phyloP scores from a whole-genome alignment of 2,797 vertebrate species.

The Valencia hispanica region DNA sequence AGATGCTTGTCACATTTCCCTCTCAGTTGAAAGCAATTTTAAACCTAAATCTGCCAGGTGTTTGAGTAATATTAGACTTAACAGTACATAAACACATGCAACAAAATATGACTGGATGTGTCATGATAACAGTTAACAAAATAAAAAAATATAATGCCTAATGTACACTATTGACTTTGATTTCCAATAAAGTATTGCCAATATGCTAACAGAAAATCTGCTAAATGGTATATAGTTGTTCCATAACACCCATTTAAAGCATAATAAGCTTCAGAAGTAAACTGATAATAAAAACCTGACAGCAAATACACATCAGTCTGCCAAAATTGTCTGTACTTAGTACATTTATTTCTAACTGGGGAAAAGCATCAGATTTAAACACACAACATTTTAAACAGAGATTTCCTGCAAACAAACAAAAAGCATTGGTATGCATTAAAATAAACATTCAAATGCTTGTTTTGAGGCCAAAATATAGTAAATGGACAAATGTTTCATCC shows the following conservation, averaged over 20 bases:
- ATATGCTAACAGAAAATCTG: neutral
- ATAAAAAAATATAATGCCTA: neutral
- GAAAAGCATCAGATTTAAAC: neutral
- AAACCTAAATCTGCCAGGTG: neutral
- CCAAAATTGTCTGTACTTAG: neutral
- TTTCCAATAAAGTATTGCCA: neutral
- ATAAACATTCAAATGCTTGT: neutral
- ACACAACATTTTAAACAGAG: neutral
- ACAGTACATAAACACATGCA: neutral
- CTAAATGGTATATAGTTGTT: neutral
- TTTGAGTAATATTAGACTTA: neutral
- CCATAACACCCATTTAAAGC: neutral
- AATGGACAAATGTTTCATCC: neutral
- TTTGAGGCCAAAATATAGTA: neutral
- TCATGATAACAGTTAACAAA: neutral
- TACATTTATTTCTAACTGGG: neutral
- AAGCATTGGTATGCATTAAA: neutral
- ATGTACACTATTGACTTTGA: neutral
- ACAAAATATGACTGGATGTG: neutral
- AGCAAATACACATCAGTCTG: neutral
- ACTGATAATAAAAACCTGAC: neutral
- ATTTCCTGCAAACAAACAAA: constrained; percentile 1
- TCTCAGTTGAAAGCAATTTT: neutral
- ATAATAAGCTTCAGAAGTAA: neutral
- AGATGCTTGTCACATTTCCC: no score